phyloP scores from a whole-genome alignment of 2,113 vertebrate species.

The Zapornia atra region DNA sequence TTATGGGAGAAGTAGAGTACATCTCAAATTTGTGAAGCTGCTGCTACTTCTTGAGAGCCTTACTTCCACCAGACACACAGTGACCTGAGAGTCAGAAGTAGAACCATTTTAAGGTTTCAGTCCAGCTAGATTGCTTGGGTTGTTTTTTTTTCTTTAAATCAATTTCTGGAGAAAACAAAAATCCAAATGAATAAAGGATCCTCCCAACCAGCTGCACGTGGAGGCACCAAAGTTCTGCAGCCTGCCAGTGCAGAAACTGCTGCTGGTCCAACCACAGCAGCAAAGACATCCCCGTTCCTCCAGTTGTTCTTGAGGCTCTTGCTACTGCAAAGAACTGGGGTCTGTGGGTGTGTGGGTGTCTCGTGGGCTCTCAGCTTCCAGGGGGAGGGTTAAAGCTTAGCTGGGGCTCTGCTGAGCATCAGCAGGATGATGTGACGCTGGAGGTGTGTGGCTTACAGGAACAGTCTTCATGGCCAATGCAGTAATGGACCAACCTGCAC shows the following conservation, averaged over 20 bases:
- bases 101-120: neutral
- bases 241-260: neutral
- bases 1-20: neutral
- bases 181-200: neutral
- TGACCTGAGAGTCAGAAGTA: neutral
- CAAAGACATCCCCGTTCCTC: neutral
- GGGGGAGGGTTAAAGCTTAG: neutral
- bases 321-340: accelerated
- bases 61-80: neutral
- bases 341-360: neutral
- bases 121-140: neutral
- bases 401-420: neutral
- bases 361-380: neutral
- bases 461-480: neutral
- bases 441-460: neutral
- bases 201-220: neutral
- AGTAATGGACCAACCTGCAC: neutral
- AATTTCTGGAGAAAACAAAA: neutral
- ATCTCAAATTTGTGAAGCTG: neutral
- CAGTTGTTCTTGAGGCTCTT: neutral
- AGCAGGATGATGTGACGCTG: neutral
- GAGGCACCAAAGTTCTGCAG: neutral
- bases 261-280: neutral
- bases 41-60: neutral
- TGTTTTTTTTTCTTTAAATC: neutral